A percentile compares a stretch with the other conserved stretches of the same genome.
Conservation (phyloP, 1,140 invertebrate genomes). For the Zaprionus davidi region DNA sequence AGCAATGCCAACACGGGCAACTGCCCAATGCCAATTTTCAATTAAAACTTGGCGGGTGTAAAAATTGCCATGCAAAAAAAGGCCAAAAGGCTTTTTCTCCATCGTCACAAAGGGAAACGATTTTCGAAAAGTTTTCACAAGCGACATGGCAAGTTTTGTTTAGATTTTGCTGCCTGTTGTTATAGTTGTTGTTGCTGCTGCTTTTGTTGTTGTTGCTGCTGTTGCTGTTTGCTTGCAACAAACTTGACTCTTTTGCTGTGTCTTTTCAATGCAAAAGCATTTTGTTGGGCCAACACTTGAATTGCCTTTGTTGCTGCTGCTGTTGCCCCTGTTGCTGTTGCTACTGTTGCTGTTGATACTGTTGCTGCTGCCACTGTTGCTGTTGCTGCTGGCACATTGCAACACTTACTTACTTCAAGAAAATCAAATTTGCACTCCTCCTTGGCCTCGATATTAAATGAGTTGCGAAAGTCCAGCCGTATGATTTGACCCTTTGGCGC, state of each 20-base stretch:
- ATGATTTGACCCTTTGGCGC: constrained; percentile 90
- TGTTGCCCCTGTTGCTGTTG: constrained; percentile 8
- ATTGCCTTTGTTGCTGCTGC: constrained; percentile 16
- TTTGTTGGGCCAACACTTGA: constrained; percentile 14
- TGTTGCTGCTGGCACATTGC: constrained; percentile 33
- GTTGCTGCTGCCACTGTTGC: constrained; percentile 18
- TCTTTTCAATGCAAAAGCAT: constrained; percentile 16
- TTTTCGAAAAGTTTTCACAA: constrained; percentile 51
- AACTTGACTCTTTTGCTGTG: constrained; percentile 16
- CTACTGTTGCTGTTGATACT: too few species aligned
- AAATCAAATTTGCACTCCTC: constrained; percentile 92
- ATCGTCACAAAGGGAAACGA: constrained; percentile 49
- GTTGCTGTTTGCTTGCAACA: constrained; percentile 18
- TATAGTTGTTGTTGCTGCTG: background rate
- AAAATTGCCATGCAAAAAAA: constrained; percentile 37
- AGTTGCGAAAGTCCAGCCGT: constrained; percentile 92
- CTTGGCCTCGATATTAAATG: constrained; percentile 91
- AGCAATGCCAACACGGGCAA: constrained; percentile 6
- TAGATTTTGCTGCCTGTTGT: constrained; percentile 14
- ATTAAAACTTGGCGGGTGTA: constrained; percentile 61
- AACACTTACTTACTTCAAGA: constrained; percentile 87
- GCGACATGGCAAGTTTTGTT: constrained; percentile 29
- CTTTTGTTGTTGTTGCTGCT: constrained; percentile 1
- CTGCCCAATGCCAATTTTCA: constrained; percentile 64
- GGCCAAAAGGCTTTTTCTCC: constrained; percentile 5